Conservation (phyloP, 2,113 vertebrate genomes). For the Genyomyrus donnyi region DNA sequence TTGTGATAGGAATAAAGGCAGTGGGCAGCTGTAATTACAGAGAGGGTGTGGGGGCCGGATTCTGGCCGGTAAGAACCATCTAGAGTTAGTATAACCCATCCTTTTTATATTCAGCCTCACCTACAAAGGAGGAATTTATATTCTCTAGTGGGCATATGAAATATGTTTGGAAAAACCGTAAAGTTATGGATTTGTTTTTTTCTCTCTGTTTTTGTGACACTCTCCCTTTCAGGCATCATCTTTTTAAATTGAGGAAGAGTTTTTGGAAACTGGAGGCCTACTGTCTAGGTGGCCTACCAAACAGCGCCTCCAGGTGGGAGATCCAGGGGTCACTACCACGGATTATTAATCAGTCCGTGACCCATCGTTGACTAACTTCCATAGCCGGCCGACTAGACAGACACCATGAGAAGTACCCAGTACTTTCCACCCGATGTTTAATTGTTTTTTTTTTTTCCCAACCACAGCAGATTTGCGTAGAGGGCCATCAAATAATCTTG, state of each 20-base stretch:
- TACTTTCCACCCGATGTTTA: background rate
- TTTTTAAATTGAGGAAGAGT: background rate
- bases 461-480: background rate
- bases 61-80: background rate
- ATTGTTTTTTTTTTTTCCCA: background rate
- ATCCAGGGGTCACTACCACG: background rate
- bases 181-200: background rate
- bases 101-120: background rate
- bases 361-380: background rate
- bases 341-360: background rate
- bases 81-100: background rate
- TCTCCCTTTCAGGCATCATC: background rate
- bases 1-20: background rate
- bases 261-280: background rate
- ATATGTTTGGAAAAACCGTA: background rate
- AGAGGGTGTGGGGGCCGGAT: background rate
- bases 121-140: background rate
- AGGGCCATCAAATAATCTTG: background rate
- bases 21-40: background rate
- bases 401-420: background rate
- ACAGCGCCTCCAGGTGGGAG: background rate
- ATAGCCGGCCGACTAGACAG: background rate
- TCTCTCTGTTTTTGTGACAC: background rate
- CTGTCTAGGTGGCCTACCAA: background rate
- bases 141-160: background rate